These are phyloP conservation scores for Alloscopus bannaensis DNA, from an alignment of 2,888 invertebrate species.

Conservation along the genomic window DNA sequence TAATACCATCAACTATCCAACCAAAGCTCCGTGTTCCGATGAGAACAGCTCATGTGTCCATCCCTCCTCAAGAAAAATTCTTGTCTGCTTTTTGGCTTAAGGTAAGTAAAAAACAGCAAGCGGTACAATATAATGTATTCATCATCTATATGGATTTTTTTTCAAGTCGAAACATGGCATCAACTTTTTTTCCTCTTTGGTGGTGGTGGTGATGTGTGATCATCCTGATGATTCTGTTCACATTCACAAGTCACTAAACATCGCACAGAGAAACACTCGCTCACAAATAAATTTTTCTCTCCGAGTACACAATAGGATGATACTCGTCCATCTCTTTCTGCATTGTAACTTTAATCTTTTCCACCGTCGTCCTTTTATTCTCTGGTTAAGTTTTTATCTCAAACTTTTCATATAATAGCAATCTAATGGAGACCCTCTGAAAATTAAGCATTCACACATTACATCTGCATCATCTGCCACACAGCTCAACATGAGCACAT, in stretches of 20 bases:
- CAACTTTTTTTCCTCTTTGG: too few species aligned
- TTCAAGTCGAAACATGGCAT: not conserved
- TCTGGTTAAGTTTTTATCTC: slow-evolving; percentile 8
- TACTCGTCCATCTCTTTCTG: slow-evolving; percentile 31
- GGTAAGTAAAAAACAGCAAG: not conserved
- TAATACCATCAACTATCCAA: slow-evolving; percentile 57
- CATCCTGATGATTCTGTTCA: slow-evolving; percentile 49
- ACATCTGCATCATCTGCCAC: slow-evolving; percentile 53
- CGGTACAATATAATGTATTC: not conserved
- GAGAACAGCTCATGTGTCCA: slow-evolving; percentile 12
- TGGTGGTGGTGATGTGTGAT: slow-evolving; percentile 45
- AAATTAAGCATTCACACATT: slow-evolving; percentile 57
- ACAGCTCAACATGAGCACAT: slow-evolving; percentile 24
- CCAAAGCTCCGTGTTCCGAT: slow-evolving; percentile 32
- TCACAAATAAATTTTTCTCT: too few species aligned
- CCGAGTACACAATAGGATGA: slow-evolving; percentile 49
- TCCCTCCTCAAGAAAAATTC: not conserved
- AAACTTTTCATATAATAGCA: not conserved
- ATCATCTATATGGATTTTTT: not conserved
- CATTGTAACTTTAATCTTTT: slow-evolving; percentile 37
- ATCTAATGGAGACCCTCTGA: slow-evolving; percentile 21
- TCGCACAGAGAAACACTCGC: slow-evolving; percentile 20
- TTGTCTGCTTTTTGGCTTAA: not conserved
- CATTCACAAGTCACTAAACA: slow-evolving; percentile 47
- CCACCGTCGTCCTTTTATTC: slow-evolving; percentile 35